Conservation (phyloP, 2,888 invertebrate genomes). For the Coelinius sp. region DNA sequence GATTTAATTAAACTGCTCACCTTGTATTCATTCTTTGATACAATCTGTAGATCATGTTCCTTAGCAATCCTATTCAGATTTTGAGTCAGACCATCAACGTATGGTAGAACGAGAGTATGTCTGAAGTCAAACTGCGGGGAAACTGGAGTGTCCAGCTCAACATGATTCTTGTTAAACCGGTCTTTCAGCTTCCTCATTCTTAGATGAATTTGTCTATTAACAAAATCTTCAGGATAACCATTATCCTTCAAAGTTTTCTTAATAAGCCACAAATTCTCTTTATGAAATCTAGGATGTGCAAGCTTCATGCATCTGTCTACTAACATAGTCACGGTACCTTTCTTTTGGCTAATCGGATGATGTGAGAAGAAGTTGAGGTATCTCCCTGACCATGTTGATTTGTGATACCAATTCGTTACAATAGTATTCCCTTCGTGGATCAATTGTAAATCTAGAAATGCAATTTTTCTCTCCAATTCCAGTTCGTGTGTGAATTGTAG, state of each 20-base stretch:
- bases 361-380: constrained; percentile 28
- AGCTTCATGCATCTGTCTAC: neutral
- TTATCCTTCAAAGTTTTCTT: neutral
- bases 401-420: constrained; percentile 23
- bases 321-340: neutral
- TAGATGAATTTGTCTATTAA: neutral
- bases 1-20: neutral
- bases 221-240: neutral
- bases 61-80: neutral
- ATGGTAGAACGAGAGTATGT: neutral
- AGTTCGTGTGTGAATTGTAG: constrained; percentile 31
- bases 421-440: neutral
- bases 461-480: neutral
- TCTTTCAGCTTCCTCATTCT: neutral
- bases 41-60: neutral
- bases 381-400: constrained; percentile 21
- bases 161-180: no score
- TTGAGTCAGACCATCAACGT: neutral
- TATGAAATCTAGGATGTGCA: neutral
- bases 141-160: no score
- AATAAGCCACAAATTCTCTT: neutral
- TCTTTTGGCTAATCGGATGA: constrained; percentile 8
- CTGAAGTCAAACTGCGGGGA: no score
- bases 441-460: neutral
- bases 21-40: neutral